Evolutionary conservation across 2,113 vertebrate genomes (phyloP), one percentile per base, ranked within the genome.

Genomic region (Rynchops niger): DNA sequence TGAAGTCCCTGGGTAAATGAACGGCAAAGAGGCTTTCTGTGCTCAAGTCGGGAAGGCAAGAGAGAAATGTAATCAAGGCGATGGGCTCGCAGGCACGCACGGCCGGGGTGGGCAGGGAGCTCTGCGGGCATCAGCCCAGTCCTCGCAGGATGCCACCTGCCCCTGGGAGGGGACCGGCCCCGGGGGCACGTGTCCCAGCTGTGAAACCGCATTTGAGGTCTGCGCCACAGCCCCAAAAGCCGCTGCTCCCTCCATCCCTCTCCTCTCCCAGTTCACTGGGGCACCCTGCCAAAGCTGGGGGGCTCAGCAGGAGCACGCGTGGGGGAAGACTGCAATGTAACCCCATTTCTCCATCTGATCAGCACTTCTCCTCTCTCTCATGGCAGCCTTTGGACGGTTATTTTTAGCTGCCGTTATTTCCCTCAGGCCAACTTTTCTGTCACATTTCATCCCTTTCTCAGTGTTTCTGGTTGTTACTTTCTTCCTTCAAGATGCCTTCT

Each of bases 391-490:
- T 32, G 91, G 63, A 40, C 0, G 23, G 72, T 79, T 94, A 96
- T 96, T 93, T 97, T 96, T 95, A 97, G 93, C 86, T 90, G 16
- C 56, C 6, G 47, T 81, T 96, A 89, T 96, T 94, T 96, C 95
- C 96, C 95, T 90, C 92, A 86, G 94, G 96, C 96, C 93, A 94
- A 88, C 69, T 94, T 95, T 93, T 97, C 96, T 86, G 67, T 93
- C 94, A 83, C 93, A 86, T 96, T 90, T 86, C 88, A 94, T 90
- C 96, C 94, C 67, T 61, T 90, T 86, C 90, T 83, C 90, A 23
- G 47, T 8, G 40, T 88, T 94, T 67, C 95, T 97, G 90, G 72
- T 88, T 94, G 90, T 38, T 92, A n/a, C 78, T 80, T 92, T 82
- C 88, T 78, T 88, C 86, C 95, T 92, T 62, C 82, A 9, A 82